phyloP scores from a whole-genome alignment of 2,113 vertebrate genomes.

The Corythoichthys intestinalis region DNA sequence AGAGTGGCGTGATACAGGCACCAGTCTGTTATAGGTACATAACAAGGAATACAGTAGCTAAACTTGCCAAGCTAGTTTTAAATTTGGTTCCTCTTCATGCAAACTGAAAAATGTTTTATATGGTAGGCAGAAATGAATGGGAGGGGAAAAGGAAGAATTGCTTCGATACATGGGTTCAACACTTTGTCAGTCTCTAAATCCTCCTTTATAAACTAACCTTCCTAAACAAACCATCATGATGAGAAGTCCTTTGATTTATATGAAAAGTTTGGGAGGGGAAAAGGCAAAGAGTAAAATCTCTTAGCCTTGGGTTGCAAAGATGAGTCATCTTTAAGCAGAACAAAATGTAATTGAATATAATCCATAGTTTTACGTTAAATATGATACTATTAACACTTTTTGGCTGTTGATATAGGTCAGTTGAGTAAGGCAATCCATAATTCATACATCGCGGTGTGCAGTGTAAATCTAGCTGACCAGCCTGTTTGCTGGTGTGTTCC shows the following conservation, averaged over 20 bases:
- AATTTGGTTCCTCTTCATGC: constrained; percentile 15
- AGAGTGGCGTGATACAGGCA: constrained; percentile 19
- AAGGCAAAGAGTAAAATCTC: constrained; percentile 4
- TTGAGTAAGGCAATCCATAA: too few species aligned
- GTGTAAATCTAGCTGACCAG: neutral
- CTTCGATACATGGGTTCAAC: constrained; percentile 20
- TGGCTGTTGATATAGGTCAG: neutral
- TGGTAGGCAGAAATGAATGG: constrained; percentile 34
- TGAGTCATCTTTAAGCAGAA: too few species aligned
- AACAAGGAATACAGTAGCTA: constrained; percentile 6
- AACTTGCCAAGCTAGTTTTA: constrained; percentile 27
- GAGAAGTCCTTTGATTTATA: constrained; percentile 25
- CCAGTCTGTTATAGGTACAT: constrained; percentile 2
- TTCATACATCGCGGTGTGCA: neutral
- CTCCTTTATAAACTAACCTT: constrained; percentile 30
- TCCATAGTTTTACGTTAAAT: too few species aligned
- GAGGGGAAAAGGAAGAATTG: constrained; percentile 54
- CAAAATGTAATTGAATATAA: too few species aligned
- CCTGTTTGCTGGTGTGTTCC: constrained; percentile 12
- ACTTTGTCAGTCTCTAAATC: constrained; percentile 26
- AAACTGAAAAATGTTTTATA: constrained; percentile 2
- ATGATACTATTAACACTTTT: too few species aligned
- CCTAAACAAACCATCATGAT: constrained; percentile 19
- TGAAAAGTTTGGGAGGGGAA: neutral
- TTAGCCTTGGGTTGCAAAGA: constrained; percentile 25